Base-by-base conservation (phyloP, 2,797 vertebrate species). In the Hypotaenidia okinawae region DNA sequence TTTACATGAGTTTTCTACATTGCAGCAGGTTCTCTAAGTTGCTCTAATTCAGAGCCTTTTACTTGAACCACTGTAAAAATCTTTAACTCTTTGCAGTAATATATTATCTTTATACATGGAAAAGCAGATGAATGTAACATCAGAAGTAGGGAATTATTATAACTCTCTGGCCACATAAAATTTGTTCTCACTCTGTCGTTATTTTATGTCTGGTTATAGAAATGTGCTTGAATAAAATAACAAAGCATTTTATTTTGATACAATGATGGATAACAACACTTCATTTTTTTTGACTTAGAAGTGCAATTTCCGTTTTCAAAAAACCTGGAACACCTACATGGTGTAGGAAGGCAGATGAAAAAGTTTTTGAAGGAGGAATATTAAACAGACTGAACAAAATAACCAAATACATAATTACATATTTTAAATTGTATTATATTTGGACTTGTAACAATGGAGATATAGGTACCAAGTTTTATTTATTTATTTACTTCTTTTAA, bases 221-320 rank as follows among this genome's bases (percentile, higher is more conserved):
- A 86, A 84, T 28, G 25, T 32, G 23, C n/a, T 76, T 80, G 79
- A 81, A 84, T 47, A 79, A 73, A 93, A 91, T 62, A 35, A 82
- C n/a, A 95, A 84, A 73, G 39, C 62, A 63, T 62, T 87, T 70
- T 84, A 73, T 91, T 91, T 84, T 81, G 59, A 84, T 87, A 54
- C 21, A 87, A 67, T 5, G 28, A 73, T n/a, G 13, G 69, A 70
- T 78, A 69, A 92, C 92, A 89, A 0, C 25, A 47, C 3, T 33
- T 47, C 5, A 12, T 33, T 67, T 27, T 27, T 43, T 82, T 55
- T n/a, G 0, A 47, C 57, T 82, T 73, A 35, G 17, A 84, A 59
- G 11, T n/a, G 13, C 1, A 8, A 75, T 82, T 86, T 78, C 45
- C 32, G 39, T 90, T 70, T 59, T 24, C 2, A 7, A 72, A 78